phyloP scores from a whole-genome alignment of 1,140 invertebrate species.

The Neodiprion pinetum region DNA sequence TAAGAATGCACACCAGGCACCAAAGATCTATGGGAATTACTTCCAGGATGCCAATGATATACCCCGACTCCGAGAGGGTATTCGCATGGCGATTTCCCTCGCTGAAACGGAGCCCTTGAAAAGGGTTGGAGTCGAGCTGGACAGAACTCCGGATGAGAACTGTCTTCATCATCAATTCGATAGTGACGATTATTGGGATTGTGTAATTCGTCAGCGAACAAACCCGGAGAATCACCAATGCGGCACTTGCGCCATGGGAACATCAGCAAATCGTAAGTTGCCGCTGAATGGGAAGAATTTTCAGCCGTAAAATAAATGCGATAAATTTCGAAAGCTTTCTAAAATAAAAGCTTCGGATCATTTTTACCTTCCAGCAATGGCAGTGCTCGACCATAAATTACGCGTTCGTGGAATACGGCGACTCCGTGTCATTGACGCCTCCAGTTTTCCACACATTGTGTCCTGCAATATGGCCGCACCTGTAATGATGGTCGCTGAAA shows the following conservation, averaged over 20 bases:
- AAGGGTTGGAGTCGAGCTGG: conserved; percentile 72
- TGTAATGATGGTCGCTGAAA: conserved; percentile 87
- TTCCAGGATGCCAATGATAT: conserved; percentile 58
- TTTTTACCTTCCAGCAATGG: conserved; percentile 13
- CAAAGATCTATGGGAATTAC: conserved; percentile 67
- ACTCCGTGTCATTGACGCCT: conserved; percentile 75
- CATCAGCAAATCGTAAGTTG: conserved; percentile 11
- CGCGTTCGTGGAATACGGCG: conserved; percentile 58
- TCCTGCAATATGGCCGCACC: conserved; percentile 82
- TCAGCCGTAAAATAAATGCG: not conserved
- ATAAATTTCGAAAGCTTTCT: not conserved
- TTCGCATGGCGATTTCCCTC: conserved; percentile 78
- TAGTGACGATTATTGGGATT: conserved; percentile 44
- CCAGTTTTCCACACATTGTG: conserved; percentile 75
- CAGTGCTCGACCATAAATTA: conserved; percentile 34
- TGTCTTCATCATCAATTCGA: conserved; percentile 70
- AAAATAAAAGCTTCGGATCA: not conserved
- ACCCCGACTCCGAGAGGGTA: conserved; percentile 70
- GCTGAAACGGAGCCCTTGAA: conserved; percentile 71
- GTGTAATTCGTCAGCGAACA: conserved; percentile 38
- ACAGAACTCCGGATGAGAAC: conserved; percentile 72
- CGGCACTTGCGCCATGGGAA: conserved; percentile 49
- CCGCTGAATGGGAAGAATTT: too few relatives aligned
- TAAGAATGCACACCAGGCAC: conserved; percentile 64
- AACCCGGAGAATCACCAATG: conserved; percentile 43